phyloP scores from a whole-genome alignment of 2,797 vertebrate species.

The Enoplosus armatus region DNA sequence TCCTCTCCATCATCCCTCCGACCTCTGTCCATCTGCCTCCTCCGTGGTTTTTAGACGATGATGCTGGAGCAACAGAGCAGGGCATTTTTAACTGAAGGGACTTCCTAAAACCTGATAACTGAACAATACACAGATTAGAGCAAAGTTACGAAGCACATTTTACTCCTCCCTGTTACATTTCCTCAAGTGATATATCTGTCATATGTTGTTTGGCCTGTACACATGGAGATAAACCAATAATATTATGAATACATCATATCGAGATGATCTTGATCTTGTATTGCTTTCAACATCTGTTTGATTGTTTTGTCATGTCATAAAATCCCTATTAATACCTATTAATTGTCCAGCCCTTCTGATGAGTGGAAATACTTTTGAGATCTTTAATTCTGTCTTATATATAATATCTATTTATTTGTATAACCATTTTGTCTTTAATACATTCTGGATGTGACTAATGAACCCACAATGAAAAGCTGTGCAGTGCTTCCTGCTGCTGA shows the following conservation, averaged over 20 bases:
- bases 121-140: conserved; percentile 88
- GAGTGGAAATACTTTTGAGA: neutral
- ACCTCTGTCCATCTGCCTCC: conserved; percentile 59
- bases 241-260: neutral
- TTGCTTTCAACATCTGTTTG: neutral
- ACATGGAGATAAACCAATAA: conserved; percentile 14
- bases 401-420: neutral
- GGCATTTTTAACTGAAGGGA: conserved; percentile 74
- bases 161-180: conserved; percentile 89
- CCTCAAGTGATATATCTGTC: conserved; percentile 65
- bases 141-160: conserved; percentile 84
- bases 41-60: conserved; percentile 35
- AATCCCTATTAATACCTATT: neutral
- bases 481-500: neutral
- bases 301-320: neutral
- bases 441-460: neutral
- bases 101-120: conserved; percentile 78
- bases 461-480: conserved; percentile 3
- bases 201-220: conserved; percentile 22
- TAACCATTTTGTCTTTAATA: neutral
- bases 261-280: neutral
- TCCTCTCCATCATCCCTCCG: conserved; percentile 67
- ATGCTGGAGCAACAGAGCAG: conserved; percentile 56
- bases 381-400: neutral
- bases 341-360: neutral